phyloP scores from a whole-genome alignment of 64 coral and sea anemone genomes.

The Montipora foliosa region DNA sequence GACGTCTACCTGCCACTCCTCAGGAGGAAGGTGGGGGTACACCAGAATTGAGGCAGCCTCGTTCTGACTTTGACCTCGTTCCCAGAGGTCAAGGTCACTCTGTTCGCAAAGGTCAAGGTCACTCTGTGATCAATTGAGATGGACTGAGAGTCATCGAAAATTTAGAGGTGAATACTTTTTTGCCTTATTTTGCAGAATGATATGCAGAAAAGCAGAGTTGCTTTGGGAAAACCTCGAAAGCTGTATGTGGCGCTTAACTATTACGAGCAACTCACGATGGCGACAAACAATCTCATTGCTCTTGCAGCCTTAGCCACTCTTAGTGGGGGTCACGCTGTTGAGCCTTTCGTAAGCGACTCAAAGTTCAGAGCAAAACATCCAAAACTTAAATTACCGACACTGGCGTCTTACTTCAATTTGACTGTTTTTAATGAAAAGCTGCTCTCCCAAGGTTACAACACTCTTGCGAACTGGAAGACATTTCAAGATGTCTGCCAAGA shows the following conservation, averaged over 20 bases:
- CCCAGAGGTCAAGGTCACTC: no score
- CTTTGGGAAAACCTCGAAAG: background rate
- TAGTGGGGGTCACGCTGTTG: conserved; percentile 74
- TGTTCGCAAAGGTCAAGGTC: no score
- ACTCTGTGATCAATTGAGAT: no score
- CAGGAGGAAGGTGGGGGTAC: no score
- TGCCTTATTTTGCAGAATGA: no score
- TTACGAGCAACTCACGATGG: background rate
- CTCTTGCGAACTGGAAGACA: conserved; percentile 62
- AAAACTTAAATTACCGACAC: conserved; percentile 20
- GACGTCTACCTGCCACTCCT: no score
- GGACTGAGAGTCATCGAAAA: no score
- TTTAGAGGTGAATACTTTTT: no score
- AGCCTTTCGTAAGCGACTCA: conserved; percentile 91
- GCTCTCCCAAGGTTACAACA: conserved; percentile 70
- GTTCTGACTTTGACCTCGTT: no score
- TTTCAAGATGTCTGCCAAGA: conserved; percentile 75
- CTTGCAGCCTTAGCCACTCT: conserved; percentile 76
- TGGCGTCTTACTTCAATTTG: conserved; percentile 77
- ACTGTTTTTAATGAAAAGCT: conserved; percentile 71
- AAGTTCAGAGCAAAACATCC: conserved; percentile 55
- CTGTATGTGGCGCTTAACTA: background rate
- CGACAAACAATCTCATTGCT: conserved; percentile 65
- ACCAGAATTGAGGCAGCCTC: no score
- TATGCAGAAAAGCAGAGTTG: no score